Base-by-base conservation (phyloP, 2,888 invertebrate genomes). In the Noctua comes region DNA sequence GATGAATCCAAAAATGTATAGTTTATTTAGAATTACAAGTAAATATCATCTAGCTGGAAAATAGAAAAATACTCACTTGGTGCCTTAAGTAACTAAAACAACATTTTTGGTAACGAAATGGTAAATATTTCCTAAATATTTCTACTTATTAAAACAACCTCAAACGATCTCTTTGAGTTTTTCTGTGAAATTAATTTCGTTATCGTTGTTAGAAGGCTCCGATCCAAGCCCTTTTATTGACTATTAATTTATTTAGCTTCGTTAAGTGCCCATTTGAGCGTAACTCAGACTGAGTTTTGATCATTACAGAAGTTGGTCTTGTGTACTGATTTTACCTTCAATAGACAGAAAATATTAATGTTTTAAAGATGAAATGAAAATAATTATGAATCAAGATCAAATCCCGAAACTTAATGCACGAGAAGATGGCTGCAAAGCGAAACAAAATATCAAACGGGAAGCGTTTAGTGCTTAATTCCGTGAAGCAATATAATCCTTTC, bases 201-300 rank as follows among this genome's bases (percentile, higher is more conserved):
- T 83, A 86, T 73, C 80, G 74, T 83, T 80, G 74, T 73, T 31
- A 40, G 73, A 51, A 75, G 73, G 70, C 51, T 74, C 65, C 79
- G 68, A 83, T 65, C 66, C 69, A 46, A 78, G 75, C 72, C 70
- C 79, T 86, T 85, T 82, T 86, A 87, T 84, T 82, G 86, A 78
- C 76, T 87, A 84, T 82, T 85, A 82, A 87, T 79, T 83, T 83
- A 87, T 83, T 86, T 77, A 85, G 83, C 88, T 88, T 83, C 78
- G 79, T 83, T 81, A 79, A 77, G 83, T 88, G 75, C 78, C 79
- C 79, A 76, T 88, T 81, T 68, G 65, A 81, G 78, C 77, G 83
- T 74, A 68, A 85, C 59, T 70, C 59, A 71, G 79, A 74, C 77
- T 73, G 78, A 86, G 79, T 84, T 84, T 82, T 76, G 68, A 86